These are phyloP conservation scores for Nycticryphes semicollaris DNA, from an alignment of 2,113 vertebrate species.

Conservation along the genomic window DNA sequence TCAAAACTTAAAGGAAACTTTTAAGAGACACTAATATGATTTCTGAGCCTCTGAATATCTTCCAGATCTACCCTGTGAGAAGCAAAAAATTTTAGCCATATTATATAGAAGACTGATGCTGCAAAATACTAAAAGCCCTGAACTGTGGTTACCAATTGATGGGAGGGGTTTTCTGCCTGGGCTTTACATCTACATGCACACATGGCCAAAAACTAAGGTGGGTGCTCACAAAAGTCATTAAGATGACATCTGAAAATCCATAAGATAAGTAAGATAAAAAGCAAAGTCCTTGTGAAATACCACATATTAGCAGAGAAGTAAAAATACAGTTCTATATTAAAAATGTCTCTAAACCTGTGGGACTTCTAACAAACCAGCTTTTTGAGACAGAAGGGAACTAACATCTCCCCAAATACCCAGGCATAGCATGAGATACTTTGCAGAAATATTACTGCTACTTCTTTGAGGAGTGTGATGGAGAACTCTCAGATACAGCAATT, in stretches of 20 bases:
- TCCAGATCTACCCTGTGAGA: background rate
- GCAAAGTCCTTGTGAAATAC: background rate
- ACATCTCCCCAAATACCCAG: background rate
- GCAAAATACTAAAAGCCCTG: background rate
- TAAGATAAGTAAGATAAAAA: background rate
- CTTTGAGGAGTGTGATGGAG: background rate
- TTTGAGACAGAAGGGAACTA: background rate
- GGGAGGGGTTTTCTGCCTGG: background rate
- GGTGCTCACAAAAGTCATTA: background rate
- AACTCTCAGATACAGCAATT: background rate
- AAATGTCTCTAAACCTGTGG: background rate
- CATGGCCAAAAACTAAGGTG: background rate
- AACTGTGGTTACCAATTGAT: background rate
- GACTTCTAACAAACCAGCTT: background rate
- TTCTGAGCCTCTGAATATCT: background rate
- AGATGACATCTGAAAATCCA: background rate
- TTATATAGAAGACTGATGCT: background rate
- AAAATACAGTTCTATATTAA: constrained; percentile 35
- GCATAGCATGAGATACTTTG: background rate
- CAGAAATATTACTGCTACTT: background rate
- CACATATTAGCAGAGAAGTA: background rate
- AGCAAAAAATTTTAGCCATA: background rate
- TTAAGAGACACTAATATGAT: background rate
- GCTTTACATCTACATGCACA: background rate
- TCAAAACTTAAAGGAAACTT: background rate